phyloP scores from a whole-genome alignment of 53 echinoderm and acorn worm species.

The Holothuria scabra region DNA sequence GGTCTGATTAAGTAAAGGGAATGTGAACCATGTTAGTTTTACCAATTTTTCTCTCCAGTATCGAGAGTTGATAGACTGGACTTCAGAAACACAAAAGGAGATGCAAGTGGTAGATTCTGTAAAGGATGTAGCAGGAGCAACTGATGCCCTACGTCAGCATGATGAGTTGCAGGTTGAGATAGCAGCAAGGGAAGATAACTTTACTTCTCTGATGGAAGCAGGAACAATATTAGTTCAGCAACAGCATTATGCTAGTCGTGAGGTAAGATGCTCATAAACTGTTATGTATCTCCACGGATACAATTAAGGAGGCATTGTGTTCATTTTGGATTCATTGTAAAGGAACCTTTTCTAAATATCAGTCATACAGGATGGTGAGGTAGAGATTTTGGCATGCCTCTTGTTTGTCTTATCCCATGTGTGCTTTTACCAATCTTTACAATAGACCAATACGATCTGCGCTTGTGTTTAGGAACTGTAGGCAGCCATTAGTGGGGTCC shows the following conservation, averaged over 20 bases:
- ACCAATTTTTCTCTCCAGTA: constrained; percentile 46
- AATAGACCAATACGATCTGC: too few relatives aligned
- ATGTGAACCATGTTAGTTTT: not conserved
- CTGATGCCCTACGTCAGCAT: constrained; percentile 68
- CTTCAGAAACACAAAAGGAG: constrained; percentile 74
- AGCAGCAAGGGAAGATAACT: constrained; percentile 87
- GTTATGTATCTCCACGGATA: not conserved
- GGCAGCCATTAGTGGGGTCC: too few relatives aligned
- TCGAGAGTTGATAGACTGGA: constrained; percentile 85
- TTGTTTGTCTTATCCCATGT: too few relatives aligned
- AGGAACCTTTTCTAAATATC: too few relatives aligned
- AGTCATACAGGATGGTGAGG: too few relatives aligned
- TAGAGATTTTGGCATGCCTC: too few relatives aligned
- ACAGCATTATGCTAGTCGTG: constrained; percentile 83
- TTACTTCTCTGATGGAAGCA: constrained; percentile 82
- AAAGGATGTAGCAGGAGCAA: constrained; percentile 73
- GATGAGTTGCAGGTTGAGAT: constrained; percentile 82
- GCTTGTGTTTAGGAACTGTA: too few relatives aligned
- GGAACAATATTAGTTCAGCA: constrained; percentile 87
- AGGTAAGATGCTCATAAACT: constrained; percentile 49
- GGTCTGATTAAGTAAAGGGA: too few relatives aligned
- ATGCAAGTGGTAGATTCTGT: constrained; percentile 63
- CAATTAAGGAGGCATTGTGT: too few relatives aligned
- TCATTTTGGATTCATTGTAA: too few relatives aligned
- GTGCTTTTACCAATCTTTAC: too few relatives aligned